Evolutionary conservation across 1,140 invertebrate species (phyloP), one percentile per base, ranked within the genome.

Genomic region (Oryctes rhinoceros): DNA sequence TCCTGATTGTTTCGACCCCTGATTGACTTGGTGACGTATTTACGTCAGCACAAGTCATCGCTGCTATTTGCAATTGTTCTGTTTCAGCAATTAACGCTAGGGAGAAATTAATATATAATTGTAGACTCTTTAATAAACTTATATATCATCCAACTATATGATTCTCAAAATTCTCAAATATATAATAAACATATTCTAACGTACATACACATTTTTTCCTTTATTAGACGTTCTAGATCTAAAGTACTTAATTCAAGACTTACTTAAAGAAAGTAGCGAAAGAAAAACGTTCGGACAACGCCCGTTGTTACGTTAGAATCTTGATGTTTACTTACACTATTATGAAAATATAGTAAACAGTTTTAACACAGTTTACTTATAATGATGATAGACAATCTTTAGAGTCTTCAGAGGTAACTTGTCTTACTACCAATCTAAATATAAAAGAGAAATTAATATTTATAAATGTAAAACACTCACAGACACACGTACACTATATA

Each of bases 301-400:
- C 49, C 13, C 49, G 49, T 18, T 53, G 49, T 53, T 35, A 67
- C 10, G 20, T 7, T 24, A 67, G 30, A 67, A 67, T 24, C 7
- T 67, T 35, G 20, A 67, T 67, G 65, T 67, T 67, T 67, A 67
- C 10, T 11, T 11, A 13, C 65, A 5, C 18, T 20, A 18, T 6
- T 18, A 67, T 18, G 13, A 53, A 4, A 53, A 15, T 15, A 53
- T 53, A 18, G 49, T 53, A 53, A 13, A 18, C 7, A 53, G 13
- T 53, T 18, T 24, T 18, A 11, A 18, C 3, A 24, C 18, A 13
- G 18, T 67, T 35, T 67, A 11, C 18, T 35, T 13, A 6, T 18
- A 67, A 67, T 35, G 65, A 67, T 67, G 20, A 67, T 67, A 67
- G 65, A 67, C 65, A 67, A 67, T 67, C 65, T 67, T 67, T 67